phyloP scores from a whole-genome alignment of 2,113 vertebrate species.

The Apus apus region DNA sequence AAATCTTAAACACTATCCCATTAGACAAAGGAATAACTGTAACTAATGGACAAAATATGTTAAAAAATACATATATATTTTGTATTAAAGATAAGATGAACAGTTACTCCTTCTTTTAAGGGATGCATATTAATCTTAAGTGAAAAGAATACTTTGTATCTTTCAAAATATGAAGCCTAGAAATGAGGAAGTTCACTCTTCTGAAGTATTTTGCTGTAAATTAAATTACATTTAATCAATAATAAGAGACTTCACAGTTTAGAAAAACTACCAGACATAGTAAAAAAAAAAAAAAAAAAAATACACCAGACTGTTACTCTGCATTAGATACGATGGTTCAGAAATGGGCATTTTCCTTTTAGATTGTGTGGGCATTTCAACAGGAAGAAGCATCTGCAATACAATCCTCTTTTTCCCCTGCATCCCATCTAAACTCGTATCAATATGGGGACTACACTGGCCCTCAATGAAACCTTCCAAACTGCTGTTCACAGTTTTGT shows the following conservation, averaged over 20 bases:
- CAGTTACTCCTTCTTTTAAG: neutral
- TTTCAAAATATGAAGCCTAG: neutral
- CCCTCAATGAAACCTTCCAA: neutral
- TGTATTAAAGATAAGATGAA: neutral
- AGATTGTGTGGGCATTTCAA: neutral
- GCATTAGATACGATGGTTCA: fast-evolving
- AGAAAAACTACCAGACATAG: neutral
- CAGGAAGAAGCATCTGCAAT: neutral
- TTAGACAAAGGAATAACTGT: neutral
- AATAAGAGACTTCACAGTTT: neutral
- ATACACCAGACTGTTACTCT: neutral
- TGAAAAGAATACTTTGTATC: neutral
- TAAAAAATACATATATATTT: neutral
- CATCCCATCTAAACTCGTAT: neutral
- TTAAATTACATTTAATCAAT: neutral
- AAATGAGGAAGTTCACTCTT: neutral
- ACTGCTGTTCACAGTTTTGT: neutral
- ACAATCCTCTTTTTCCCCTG: neutral
- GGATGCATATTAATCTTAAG: neutral
- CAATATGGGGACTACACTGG: fast-evolving
- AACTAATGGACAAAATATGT: neutral
- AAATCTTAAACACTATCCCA: neutral
- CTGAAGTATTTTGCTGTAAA: neutral
- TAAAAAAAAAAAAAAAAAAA: neutral
- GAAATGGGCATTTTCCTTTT: neutral